Conservation (phyloP, 2,888 invertebrate species). For the Lepas anatifera region DNA sequence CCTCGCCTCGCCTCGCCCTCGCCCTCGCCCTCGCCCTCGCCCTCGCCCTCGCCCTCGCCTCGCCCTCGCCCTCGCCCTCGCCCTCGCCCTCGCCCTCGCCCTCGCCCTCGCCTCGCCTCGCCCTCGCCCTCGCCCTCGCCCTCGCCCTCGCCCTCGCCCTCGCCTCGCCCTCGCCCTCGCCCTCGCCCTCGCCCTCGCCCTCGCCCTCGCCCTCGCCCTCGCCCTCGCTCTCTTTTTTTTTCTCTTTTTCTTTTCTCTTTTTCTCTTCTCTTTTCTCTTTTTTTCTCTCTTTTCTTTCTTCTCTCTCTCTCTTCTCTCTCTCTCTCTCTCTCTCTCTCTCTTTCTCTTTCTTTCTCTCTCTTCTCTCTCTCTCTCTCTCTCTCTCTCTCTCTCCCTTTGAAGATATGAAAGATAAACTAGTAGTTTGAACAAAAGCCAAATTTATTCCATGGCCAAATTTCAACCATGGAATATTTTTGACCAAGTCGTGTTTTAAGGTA, state of each 20-base stretch:
- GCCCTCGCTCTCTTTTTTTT: background rate
- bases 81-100: conserved; percentile 13
- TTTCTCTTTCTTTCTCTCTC: background rate
- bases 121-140: background rate
- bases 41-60: background rate
- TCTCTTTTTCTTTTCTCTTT: background rate
- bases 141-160: background rate
- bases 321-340: background rate
- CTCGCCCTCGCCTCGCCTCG: background rate
- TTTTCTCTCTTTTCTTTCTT: background rate
- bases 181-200: background rate
- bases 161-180: background rate
- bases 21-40: background rate
- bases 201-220: background rate
- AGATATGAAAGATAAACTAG: too few species aligned
- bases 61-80: background rate
- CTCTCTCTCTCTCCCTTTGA: background rate
- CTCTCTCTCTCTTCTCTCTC: background rate
- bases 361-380: background rate
- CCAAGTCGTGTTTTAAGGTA: too few species aligned
- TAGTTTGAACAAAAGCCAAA: too few species aligned
- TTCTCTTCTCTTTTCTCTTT: background rate
- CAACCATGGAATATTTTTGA: too few species aligned
- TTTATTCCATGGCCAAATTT: too few species aligned
- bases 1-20: background rate